Evolutionary conservation across 2,888 invertebrate species (phyloP), one percentile per base, ranked within the genome.

Genomic region (Holacanthella duospinosa): DNA sequence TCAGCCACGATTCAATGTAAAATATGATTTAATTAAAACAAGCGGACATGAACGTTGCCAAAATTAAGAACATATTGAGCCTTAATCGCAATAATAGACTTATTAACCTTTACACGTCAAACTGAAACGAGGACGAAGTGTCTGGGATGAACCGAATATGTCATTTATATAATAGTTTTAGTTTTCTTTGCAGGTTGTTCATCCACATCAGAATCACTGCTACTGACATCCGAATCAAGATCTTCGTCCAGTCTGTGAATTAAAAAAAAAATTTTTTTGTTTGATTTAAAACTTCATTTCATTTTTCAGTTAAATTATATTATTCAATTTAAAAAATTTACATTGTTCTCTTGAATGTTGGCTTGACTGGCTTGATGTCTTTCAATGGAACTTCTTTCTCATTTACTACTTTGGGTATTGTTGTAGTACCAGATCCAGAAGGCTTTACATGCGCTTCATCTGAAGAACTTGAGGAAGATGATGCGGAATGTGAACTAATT

Each of bases 171-270:
- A 4, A 19, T 36, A 9, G 29, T 60, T 59, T 63, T 36, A 36
- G 21, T 59, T 57, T 63, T 66, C 43, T 64, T 66, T 6, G 60
- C 29, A 12, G 61, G 26, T 25, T 56, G 29, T 48, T 66, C 68
- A 1, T 64, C 62, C 6, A 63, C 56, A 2, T 68, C 69, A 25
- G 44, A 44, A 27, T 57, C 59, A 28, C 66, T 65, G 59, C 63
- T 64, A 48, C 67, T 60, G 29, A 60, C 64, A 29, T 64, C 68
- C 19, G 65, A 62, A 36, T 59, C 61, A 48, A 72, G 64, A 26
- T 70, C 72, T 24, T 72, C 72, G 25, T 72, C 71, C 62, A 72
- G 62, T 67, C 71, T 71, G 55, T 2, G 56, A 62, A 2, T 43
- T 54, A 54, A 43, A 56, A 43, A 16, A n/a, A 21, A 29, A 48